Conservation (phyloP, 2,888 invertebrate genomes). For the Scrobipalpa atriplicella region DNA sequence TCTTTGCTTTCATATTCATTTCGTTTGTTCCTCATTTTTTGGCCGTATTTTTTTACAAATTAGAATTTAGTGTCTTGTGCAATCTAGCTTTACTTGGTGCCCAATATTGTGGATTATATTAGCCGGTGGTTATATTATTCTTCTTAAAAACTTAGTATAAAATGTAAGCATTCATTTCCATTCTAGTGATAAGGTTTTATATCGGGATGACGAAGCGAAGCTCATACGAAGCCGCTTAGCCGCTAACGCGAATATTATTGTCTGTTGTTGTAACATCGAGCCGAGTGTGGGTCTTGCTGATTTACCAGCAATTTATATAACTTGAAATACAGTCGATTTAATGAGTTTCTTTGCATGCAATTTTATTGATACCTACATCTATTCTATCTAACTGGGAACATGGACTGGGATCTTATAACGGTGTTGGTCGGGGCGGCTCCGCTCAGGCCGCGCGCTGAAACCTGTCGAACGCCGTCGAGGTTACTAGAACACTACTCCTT, state of each 20-base stretch:
- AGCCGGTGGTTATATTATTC: background rate
- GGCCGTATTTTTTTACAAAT: constrained; percentile 19
- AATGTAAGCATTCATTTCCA: constrained; percentile 13
- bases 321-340: constrained; percentile 39
- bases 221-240: constrained; percentile 51
- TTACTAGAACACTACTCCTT: too few species aligned
- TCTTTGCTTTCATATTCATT: background rate
- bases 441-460: constrained; percentile 1
- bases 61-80: constrained; percentile 16
- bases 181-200: background rate
- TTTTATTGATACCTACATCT: constrained; percentile 5
- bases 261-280: constrained; percentile 51
- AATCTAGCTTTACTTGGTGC: constrained; percentile 21
- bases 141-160: background rate
- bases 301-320: constrained; percentile 47
- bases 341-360: background rate
- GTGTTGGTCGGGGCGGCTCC: constrained; percentile 18
- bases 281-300: constrained; percentile 46
- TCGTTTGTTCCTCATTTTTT: constrained; percentile 16
- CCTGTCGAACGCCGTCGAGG: too few species aligned
- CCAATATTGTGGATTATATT: background rate
- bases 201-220: constrained; percentile 25
- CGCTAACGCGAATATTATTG: constrained; percentile 61
- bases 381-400: background rate
- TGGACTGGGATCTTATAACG: background rate